phyloP scores from a whole-genome alignment of 2,113 vertebrate genomes.

The Cephalopholis sonnerati region DNA sequence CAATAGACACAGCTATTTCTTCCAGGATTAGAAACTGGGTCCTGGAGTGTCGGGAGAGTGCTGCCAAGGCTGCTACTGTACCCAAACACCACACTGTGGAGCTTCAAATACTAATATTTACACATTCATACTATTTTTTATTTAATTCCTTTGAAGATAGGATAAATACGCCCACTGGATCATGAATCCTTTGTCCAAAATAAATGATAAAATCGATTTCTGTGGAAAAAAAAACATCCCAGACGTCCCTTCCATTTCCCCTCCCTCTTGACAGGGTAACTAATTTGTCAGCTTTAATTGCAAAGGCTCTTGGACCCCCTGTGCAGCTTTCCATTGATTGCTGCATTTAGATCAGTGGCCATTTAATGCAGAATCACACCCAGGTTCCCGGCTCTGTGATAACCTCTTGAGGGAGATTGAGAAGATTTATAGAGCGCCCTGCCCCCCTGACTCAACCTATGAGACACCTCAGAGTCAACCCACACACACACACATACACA shows the following conservation, averaged over 20 bases:
- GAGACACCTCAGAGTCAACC: slow-evolving; percentile 6
- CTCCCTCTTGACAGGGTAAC: slow-evolving; percentile 52
- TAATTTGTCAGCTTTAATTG: slow-evolving; percentile 82
- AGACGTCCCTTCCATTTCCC: slow-evolving; percentile 21
- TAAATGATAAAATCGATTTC: slow-evolving; percentile 32
- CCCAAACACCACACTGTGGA: background rate
- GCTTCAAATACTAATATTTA: slow-evolving; percentile 33
- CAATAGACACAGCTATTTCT: slow-evolving; percentile 51
- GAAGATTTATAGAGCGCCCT: slow-evolving; percentile 43
- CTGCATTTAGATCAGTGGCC: slow-evolving; percentile 75
- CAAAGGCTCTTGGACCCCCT: slow-evolving; percentile 61
- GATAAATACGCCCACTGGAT: slow-evolving; percentile 20
- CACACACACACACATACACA: slow-evolving; percentile 18
- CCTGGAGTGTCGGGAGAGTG: slow-evolving; percentile 24
- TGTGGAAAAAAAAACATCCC: slow-evolving; percentile 2
- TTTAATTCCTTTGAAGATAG: slow-evolving; percentile 5
- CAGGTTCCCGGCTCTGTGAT: slow-evolving; percentile 58
- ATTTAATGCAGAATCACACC: slow-evolving; percentile 83
- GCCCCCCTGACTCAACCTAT: slow-evolving; percentile 10
- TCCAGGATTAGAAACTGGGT: slow-evolving; percentile 57
- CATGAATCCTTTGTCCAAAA: slow-evolving; percentile 25
- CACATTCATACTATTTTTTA: background rate
- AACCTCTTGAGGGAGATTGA: slow-evolving; percentile 50
- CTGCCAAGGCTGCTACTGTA: slow-evolving; percentile 11
- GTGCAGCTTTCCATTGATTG: slow-evolving; percentile 73